phyloP scores from a whole-genome alignment of 1,140 invertebrate species.

The Heliconius nattereri region DNA sequence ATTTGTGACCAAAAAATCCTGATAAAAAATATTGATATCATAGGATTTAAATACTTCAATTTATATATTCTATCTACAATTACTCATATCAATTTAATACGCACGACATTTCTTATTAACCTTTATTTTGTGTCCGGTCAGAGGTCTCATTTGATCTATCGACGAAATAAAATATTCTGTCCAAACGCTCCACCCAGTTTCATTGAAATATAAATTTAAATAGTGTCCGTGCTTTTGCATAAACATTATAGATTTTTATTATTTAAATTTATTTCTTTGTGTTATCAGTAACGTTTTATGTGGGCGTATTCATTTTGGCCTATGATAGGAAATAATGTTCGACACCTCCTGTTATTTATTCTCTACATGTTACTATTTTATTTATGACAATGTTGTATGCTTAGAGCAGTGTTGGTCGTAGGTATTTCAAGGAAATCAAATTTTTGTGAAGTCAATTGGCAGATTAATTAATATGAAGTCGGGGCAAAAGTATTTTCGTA shows the following conservation, averaged over 20 bases:
- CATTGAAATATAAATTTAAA: slow-evolving; percentile 9
- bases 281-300: slow-evolving; percentile 27
- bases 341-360: background rate
- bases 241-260: slow-evolving; percentile 13
- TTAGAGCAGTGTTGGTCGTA: background rate
- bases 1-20: no score
- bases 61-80: background rate
- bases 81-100: slow-evolving; percentile 3
- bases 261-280: slow-evolving; percentile 22
- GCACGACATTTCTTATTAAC: background rate
- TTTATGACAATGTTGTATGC: background rate
- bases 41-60: background rate
- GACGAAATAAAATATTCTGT: slow-evolving; percentile 3
- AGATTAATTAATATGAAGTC: no score
- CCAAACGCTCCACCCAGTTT: slow-evolving; percentile 8
- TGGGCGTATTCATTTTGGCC: slow-evolving; percentile 34
- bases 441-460: no score
- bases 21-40: no score
- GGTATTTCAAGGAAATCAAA: background rate
- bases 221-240: slow-evolving; percentile 3
- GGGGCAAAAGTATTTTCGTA: no score
- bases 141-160: slow-evolving; percentile 8
- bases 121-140: slow-evolving; percentile 6
- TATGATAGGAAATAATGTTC: background rate
- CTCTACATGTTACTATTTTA: background rate